Base-by-base conservation (phyloP, 2,888 invertebrate genomes). In the Camptogramma bilineatum region DNA sequence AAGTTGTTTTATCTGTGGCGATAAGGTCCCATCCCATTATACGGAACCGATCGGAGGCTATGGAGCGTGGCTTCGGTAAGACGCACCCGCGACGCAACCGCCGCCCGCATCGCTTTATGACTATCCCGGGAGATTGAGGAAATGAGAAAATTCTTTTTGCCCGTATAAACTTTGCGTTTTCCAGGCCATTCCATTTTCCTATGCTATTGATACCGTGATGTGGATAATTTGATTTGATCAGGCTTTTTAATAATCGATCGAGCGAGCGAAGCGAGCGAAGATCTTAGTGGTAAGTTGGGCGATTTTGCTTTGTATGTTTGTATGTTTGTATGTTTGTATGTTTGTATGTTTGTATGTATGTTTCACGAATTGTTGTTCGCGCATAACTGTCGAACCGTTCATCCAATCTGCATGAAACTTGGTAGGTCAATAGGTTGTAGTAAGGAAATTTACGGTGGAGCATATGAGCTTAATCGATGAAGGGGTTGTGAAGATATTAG, bases 1-100 rank as follows among this genome's bases (percentile, higher is more conserved):
- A 89, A 88, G 88, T 88, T 87, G 86, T 86, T 88, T 88, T 89
- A 90, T 89, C 90, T 84, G 84, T 66, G 75, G 73, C 79, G 86
- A 86, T 86, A 86, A 86, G 81, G 75, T 72, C 74, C 77, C 74
- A 74, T 75, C 68, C 73, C 66, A 79, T 83, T 81, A 79, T 77
- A 62, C 46, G 61, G 71, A 75, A 71, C 68, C 72, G 73, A 78
- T 79, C 70, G 68, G 53, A 53, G 48, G 54, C 58, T 66, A 71
- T 77, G 55, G 60, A 55, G 60, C 68, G 65, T 64, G 64, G 76
- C 66, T 71, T 47, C 54, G 62, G 58, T 52, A 42, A 66, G 85
- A 86, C 81, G 83, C 80, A 75, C 88, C 89, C 90, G 84, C 88
- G 85, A 66, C 58, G 66, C 58, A 66, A 66, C 66, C 66, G 76